A percentile compares a stretch with the other conserved stretches of the same genome.
Conservation (phyloP, 2,888 invertebrate genomes). For the Caenorhabditis doughertyi region DNA sequence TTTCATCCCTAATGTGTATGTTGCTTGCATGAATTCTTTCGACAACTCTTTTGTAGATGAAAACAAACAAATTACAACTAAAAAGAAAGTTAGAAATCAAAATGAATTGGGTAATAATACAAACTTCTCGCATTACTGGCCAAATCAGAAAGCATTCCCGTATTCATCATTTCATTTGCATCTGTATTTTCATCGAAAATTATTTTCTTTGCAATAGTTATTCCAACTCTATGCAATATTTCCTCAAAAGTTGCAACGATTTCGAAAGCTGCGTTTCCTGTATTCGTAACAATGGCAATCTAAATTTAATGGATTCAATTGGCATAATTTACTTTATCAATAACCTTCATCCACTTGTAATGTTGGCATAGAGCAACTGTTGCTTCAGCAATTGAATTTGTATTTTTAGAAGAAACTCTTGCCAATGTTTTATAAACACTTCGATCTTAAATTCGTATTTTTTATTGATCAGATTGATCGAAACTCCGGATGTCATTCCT, state of each 20-base stretch:
- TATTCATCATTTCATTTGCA: conserved; percentile 75
- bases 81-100: no score
- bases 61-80: conserved; percentile 81
- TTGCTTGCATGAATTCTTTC: conserved; percentile 81
- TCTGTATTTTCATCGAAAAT: conserved; percentile 80
- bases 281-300: conserved; percentile 81
- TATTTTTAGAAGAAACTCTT: conserved; percentile 79
- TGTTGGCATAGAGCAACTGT: conserved; percentile 76
- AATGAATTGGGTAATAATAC: neutral
- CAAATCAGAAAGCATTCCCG: conserved; percentile 76
- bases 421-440: conserved; percentile 77
- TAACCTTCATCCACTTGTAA: conserved; percentile 78
- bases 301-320: conserved; percentile 21
- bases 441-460: conserved; percentile 43
- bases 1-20: conserved; percentile 71
- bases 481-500: no score
- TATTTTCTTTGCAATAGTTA: conserved; percentile 77
- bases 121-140: conserved; percentile 78
- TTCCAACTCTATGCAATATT: conserved; percentile 75
- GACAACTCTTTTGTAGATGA: conserved; percentile 81
- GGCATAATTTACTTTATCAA: neutral
- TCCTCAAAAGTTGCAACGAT: conserved; percentile 79
- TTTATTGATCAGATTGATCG: neutral
- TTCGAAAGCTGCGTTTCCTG: conserved; percentile 78
- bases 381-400: conserved; percentile 79